Percentiles rank a stretch among this genome's conserved stretches.
These are phyloP conservation scores for Anthonomus grandis DNA, from an alignment of 1,140 invertebrate genomes.

Conservation along the genomic window DNA sequence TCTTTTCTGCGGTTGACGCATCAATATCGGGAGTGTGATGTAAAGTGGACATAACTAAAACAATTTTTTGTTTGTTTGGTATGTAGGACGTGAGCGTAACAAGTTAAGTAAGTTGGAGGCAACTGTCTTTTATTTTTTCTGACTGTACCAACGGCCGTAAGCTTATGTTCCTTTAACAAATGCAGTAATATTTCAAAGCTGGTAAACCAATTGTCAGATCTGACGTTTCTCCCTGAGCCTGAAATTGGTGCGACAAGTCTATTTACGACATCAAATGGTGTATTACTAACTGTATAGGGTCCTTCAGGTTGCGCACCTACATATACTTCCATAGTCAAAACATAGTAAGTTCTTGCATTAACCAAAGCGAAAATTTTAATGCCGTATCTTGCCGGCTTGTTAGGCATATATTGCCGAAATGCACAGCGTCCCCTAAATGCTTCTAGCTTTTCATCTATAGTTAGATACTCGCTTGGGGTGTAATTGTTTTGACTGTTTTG, in stretches of 20 bases:
- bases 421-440: conserved; percentile 6
- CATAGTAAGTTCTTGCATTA: conserved; percentile 11
- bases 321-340: conserved; percentile 18
- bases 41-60: conserved; percentile 39
- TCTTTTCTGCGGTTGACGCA: neutral
- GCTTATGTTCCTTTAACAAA: conserved; percentile 26
- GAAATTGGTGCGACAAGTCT: conserved; percentile 29
- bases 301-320: conserved; percentile 11
- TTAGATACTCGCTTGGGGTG: conserved; percentile 5
- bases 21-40: conserved; percentile 28
- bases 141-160: conserved; percentile 42
- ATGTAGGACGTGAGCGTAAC: conserved; percentile 38
- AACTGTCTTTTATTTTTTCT: conserved; percentile 42
- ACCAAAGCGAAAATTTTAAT: conserved; percentile 20
- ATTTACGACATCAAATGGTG: conserved; percentile 4
- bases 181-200: conserved; percentile 35
- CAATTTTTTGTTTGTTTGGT: conserved; percentile 38
- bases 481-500: conserved; percentile 3
- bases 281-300: conserved; percentile 7
- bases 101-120: conserved; percentile 33
- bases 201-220: conserved; percentile 46
- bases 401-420: conserved; percentile 45
- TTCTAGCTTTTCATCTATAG: conserved; percentile 16
- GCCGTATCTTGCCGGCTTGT: conserved; percentile 33
- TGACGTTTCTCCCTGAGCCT: conserved; percentile 42